Evolutionary conservation across 2,113 vertebrate species (phyloP).

Genomic region (Stictonetta naevosa): DNA sequence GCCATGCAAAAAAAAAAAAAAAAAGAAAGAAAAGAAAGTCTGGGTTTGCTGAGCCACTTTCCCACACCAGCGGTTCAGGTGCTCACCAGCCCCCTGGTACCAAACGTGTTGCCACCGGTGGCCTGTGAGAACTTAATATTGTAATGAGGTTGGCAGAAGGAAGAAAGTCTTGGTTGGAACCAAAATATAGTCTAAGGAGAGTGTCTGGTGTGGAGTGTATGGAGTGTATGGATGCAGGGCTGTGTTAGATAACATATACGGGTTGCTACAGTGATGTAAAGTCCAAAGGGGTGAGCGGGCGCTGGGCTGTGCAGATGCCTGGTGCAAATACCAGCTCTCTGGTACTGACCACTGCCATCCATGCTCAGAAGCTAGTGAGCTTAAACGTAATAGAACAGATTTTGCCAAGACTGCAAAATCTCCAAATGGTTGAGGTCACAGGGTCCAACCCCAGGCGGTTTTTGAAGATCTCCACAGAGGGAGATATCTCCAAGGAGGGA

Average conservation of each 20-base stretch:
- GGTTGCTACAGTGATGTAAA: background rate
- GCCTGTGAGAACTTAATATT: background rate
- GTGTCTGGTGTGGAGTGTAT: background rate
- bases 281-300: accelerated
- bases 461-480: background rate
- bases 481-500: background rate
- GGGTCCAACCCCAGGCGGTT: background rate
- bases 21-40: background rate
- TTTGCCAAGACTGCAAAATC: background rate
- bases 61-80: accelerated
- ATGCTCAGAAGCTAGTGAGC: background rate
- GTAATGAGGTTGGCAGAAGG: background rate
- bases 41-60: accelerated
- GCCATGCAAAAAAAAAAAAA: no score
- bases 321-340: background rate
- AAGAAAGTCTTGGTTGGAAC: background rate
- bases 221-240: background rate
- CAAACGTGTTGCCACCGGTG: background rate
- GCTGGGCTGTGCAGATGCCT: background rate
- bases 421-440: background rate
- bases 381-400: background rate
- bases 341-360: background rate
- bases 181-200: background rate
- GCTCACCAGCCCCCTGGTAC: background rate
- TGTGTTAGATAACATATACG: background rate